phyloP scores from a whole-genome alignment of 2,888 invertebrate genomes.

The Lasius platythorax region DNA sequence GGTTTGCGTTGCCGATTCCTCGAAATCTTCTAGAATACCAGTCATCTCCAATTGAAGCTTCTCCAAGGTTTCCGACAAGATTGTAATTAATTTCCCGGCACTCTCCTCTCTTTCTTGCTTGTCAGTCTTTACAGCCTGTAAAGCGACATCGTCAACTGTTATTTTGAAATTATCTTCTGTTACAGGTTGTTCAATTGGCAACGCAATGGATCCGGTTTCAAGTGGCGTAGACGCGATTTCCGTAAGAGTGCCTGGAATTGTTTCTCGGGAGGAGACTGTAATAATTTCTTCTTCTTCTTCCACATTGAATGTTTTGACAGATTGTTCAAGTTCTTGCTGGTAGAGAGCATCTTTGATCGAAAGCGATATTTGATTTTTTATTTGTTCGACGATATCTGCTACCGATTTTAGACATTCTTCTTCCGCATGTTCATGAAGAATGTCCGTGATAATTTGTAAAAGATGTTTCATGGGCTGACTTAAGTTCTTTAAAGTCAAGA shows the following conservation, averaged over 20 bases:
- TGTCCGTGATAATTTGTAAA: conserved; percentile 71
- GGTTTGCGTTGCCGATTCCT: conserved; percentile 73
- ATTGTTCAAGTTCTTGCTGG: conserved; percentile 75
- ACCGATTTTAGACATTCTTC: conserved; percentile 72
- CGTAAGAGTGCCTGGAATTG: conserved; percentile 61
- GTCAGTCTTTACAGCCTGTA: background rate
- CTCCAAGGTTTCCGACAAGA: conserved; percentile 67
- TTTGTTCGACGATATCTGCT: conserved; percentile 76
- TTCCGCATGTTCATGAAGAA: conserved; percentile 66
- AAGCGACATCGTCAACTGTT: conserved; percentile 4
- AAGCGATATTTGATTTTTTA: conserved; percentile 78
- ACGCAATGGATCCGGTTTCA: conserved; percentile 35
- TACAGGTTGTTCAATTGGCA: conserved; percentile 53
- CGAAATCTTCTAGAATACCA: conserved; percentile 78
- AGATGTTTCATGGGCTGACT: conserved; percentile 75
- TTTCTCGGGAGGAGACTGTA: conserved; percentile 51
- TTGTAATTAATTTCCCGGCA: conserved; percentile 20
- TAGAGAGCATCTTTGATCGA: conserved; percentile 77
- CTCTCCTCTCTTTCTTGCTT: conserved; percentile 9
- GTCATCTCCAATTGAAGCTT: conserved; percentile 75
- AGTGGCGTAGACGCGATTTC: conserved; percentile 49
- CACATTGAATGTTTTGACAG: conserved; percentile 69
- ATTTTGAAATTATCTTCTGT: conserved; percentile 46
- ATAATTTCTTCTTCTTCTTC: conserved; percentile 53
- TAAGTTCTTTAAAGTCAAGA: conserved; percentile 73